Base-by-base conservation (phyloP, 2,797 vertebrate species). In the Apogon hyalosoma region DNA sequence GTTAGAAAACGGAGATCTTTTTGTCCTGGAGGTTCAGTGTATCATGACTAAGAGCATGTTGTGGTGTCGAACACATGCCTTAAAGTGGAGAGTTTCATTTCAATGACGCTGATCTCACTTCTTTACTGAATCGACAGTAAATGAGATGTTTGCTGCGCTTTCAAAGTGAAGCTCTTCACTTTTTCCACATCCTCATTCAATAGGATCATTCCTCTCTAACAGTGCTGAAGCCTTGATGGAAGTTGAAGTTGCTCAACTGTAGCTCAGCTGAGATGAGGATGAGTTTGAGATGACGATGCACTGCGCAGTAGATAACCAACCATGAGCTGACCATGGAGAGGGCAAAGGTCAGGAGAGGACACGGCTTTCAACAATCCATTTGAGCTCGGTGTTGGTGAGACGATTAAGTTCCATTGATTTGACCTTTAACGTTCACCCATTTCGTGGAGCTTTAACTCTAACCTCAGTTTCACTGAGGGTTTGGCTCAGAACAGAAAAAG, bases 301-400 rank as follows among this genome's bases (percentile, higher is more conserved):
- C 88, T 80, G 85, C 86, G 89, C 90, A 89, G 88, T 76, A 88
- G 72, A 92, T 74, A 79, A 82, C 79, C 82, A 76, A 84, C 77
- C 79, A 73, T 52, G 76, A 82, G 76, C 82, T 75, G 75, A 76
- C 69, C 21, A 66, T 73, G 75, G 75, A 85, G 83, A 84, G 77
- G 65, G 66, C 58, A 6, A 52, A 56, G 60, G 24, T 36, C 4
- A 53, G 51, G 66, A 39, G 46, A 55, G 66, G 60, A 63, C 61
- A 69, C 59, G 16, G 28, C 11, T 63, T 63, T 59, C 28, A 13
- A 36, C 13, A n/a, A 7, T 9, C 12, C 1, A 7, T 57, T 11
- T 52, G 28, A 31, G 39, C 38, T 48, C 8, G 6, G 38, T 14
- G 51, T n/a, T 7, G 31, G 13, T 18, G 6, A 7, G 31, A 33